phyloP scores from a whole-genome alignment of 2,113 vertebrate genomes.

The Heliornis fulica region DNA sequence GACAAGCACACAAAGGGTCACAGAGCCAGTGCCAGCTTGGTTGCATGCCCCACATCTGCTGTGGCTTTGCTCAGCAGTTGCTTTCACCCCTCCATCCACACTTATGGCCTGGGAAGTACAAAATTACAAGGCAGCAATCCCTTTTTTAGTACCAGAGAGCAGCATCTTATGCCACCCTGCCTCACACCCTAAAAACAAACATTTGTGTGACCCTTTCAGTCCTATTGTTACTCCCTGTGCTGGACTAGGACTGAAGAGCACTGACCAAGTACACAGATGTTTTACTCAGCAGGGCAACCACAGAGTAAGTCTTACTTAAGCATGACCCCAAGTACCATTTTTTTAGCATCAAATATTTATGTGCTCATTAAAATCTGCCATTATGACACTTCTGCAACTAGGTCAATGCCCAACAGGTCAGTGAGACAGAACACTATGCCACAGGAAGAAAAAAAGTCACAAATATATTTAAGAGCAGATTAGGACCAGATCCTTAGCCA shows the following conservation, averaged over 20 bases:
- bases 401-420: background rate
- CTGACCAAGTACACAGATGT: background rate
- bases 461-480: background rate
- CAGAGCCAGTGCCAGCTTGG: background rate
- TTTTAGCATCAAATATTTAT: background rate
- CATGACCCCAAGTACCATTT: background rate
- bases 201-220: background rate
- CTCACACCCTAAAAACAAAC: background rate
- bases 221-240: background rate
- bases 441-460: background rate
- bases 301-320: background rate
- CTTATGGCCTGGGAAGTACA: background rate
- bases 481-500: conserved; percentile 9
- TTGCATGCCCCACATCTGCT: background rate
- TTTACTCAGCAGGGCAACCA: background rate
- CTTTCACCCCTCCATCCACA: background rate
- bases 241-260: background rate
- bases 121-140: background rate
- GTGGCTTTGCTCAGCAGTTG: background rate
- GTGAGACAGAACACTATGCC: background rate
- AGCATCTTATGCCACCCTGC: background rate
- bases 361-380: background rate
- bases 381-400: background rate
- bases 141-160: conserved; percentile 1
- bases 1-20: background rate